Base-by-base conservation (phyloP, 2,113 vertebrate species). In the Arvicanthis niloticus region DNA sequence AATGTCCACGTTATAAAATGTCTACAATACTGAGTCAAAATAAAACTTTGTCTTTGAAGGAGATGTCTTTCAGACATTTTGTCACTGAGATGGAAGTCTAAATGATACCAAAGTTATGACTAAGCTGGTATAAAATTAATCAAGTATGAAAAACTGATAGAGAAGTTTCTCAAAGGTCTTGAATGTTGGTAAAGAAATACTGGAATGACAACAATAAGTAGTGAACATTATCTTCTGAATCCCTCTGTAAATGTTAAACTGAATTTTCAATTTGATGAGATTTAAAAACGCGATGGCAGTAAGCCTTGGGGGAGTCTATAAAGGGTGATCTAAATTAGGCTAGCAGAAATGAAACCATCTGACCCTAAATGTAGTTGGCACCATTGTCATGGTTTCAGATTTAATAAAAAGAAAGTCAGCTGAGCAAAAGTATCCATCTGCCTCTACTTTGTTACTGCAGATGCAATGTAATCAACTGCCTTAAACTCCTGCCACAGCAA, bases 1-100 rank as follows among this genome's bases (percentile, higher is more conserved):
- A 40, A 26, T 16, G 48, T 0, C 3, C 1, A 53, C 29, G 48
- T 13, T 8, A 3, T 53, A 11, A 53, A 72, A 53, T 4, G 0
- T 26, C 15, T 1, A 22, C 51, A 53, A 53, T 19, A 53, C 9
- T 5, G 17, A 80, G 34, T 56, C 7, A 37, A 80, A 80, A 22
- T 21, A 80, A 53, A 56, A 78, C 29, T 76, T 76, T 78, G 29
- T 19, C 45, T 78, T 78, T 34, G 3, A 78, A 78, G 45, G 13
- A 78, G 45, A 53, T 53, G 9, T 78, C 16, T 19, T 78, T 51
- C 45, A 53, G 21, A 51, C n/a, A 24, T n/a, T 15, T 88, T 88
- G 16, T 53, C 34, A 88, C 17, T 24, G 34, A 70, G 11, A 70
- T 53, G 24, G 31, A 70, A 70, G 13, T 48, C 65, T 88, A 68